phyloP scores from a whole-genome alignment of 2,888 invertebrate genomes.

The Troides oblongomaculatus region DNA sequence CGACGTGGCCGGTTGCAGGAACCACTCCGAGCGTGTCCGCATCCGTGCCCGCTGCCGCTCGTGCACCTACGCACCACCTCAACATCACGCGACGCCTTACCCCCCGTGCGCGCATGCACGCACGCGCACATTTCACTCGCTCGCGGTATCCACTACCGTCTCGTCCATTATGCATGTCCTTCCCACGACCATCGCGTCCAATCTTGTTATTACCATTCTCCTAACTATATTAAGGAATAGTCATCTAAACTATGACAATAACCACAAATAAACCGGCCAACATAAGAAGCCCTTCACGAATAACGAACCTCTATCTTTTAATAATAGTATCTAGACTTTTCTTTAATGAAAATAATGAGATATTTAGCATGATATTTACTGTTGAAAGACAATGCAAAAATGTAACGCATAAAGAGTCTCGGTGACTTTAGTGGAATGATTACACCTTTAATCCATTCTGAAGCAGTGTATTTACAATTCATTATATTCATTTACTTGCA shows the following conservation, averaged over 20 bases:
- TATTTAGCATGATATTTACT: background rate
- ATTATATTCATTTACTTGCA: background rate
- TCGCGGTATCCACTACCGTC: too few relatives aligned
- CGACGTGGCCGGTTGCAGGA: conserved; percentile 86
- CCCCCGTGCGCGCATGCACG: conserved; percentile 17
- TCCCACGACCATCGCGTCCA: background rate
- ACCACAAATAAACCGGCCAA: background rate
- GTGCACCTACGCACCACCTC: conserved; percentile 86
- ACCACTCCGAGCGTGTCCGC: conserved; percentile 99
- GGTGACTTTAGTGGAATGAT: background rate
- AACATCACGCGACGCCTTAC: conserved; percentile 37
- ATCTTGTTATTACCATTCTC: background rate
- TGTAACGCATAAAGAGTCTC: background rate
- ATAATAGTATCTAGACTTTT: background rate
- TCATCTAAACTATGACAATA: background rate
- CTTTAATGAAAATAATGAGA: too few relatives aligned
- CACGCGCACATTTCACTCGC: conserved; percentile 13
- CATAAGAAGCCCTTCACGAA: background rate
- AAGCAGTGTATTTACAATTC: conserved; percentile 17
- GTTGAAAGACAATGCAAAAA: background rate
- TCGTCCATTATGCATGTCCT: too few relatives aligned
- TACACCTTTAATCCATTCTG: background rate
- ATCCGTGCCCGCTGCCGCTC: conserved; percentile 97
- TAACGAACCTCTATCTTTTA: background rate
- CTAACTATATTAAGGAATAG: background rate